Evolutionary conservation across 2,797 vertebrate species (phyloP).

Genomic region (Lemur catta): DNA sequence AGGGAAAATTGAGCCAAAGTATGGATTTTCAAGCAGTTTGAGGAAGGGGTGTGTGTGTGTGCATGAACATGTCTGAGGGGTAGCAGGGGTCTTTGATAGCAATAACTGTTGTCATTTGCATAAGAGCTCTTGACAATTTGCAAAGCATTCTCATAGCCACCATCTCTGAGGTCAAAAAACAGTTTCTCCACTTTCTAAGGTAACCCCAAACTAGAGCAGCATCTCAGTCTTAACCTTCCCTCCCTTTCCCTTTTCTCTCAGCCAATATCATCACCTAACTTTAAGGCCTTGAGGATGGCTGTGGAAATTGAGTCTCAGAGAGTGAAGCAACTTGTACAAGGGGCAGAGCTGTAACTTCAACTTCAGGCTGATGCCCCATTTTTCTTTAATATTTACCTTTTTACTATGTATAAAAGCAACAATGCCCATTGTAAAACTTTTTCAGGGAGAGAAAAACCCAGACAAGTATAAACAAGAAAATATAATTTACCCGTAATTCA

Average conservation of each 20-base stretch:
- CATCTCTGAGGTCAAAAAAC: neutral
- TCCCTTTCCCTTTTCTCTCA: neutral
- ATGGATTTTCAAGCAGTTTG: conserved; percentile 40
- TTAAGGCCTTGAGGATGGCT: neutral
- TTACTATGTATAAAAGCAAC: neutral
- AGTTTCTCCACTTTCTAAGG: neutral
- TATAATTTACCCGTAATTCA: neutral
- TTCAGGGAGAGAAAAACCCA: neutral
- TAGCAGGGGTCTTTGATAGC: neutral
- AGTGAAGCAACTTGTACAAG: conserved; percentile 4
- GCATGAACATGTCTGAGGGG: neutral
- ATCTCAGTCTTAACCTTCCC: neutral
- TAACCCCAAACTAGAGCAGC: neutral
- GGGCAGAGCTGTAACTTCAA: neutral
- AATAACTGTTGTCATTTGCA: conserved; percentile 25
- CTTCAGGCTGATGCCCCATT: neutral
- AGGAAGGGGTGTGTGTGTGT: neutral
- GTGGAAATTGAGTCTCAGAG: conserved; percentile 32
- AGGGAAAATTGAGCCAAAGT: conserved; percentile 40
- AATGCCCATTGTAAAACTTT: neutral
- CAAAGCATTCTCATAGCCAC: conserved; percentile 11
- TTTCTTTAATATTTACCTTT: conserved; percentile 20
- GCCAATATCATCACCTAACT: neutral
- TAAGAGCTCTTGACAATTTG: conserved; percentile 5
- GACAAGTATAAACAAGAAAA: neutral